Evolutionary conservation across 2,113 vertebrate genomes (phyloP).

Genomic region (Odocoileus virginianus): DNA sequence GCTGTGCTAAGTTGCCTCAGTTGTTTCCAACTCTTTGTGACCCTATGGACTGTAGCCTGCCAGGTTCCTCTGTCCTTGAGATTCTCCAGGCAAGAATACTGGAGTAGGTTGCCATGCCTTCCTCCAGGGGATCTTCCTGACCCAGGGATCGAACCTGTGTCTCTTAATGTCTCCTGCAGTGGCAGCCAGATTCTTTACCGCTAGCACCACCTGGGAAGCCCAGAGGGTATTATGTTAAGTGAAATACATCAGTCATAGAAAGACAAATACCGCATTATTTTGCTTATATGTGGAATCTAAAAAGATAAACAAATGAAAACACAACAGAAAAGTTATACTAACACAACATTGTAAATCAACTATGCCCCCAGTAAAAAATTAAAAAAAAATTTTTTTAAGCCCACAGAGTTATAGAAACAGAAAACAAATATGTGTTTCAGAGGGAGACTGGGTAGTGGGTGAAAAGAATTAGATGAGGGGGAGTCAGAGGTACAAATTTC

Average conservation of each 20-base stretch:
- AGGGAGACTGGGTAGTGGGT: background rate
- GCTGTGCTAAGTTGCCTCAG: background rate
- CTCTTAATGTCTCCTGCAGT: background rate
- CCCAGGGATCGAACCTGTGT: background rate
- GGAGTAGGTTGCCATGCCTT: background rate
- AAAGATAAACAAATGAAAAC: background rate
- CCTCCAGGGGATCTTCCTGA: background rate
- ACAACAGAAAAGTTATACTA: background rate
- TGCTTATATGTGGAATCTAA: background rate
- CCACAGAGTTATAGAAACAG: background rate
- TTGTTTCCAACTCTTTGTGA: background rate
- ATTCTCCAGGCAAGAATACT: background rate
- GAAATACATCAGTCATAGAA: background rate
- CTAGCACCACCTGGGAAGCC: background rate
- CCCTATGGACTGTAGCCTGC: background rate
- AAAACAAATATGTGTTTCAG: background rate
- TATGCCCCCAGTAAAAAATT: background rate
- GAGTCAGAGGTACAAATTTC: background rate
- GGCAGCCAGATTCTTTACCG: background rate
- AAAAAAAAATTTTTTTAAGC: background rate
- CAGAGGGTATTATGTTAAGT: background rate
- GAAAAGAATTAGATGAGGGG: background rate
- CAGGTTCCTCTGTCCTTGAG: background rate
- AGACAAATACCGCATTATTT: background rate
- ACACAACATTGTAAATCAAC: background rate